Evolutionary conservation across 2,888 invertebrate genomes (phyloP), one percentile per base, ranked within the genome.

Genomic region (Xanthorhoe designata): DNA sequence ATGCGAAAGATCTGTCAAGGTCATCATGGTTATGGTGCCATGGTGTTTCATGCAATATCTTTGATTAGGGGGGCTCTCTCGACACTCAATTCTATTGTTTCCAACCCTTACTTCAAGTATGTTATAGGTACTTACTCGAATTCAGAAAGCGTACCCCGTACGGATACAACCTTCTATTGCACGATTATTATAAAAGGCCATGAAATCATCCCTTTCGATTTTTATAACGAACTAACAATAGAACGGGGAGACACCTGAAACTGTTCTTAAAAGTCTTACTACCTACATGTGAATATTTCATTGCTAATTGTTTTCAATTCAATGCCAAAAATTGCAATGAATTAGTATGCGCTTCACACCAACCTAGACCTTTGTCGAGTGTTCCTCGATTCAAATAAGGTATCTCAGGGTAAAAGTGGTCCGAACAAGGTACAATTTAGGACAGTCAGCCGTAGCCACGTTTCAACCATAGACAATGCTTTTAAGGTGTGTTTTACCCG

Each of bases 281-380:
- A 9, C 13, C 13, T 13, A 42, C 13, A 13, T 13, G 13, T 42
- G 2, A 42, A 42, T 42, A 42, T 42, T 42, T 4, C 13, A 42
- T 42, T 42, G 2, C 5, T 32, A 32, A 32, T 32, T 32, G 32
- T 7, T 42, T n/a, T n/a, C 13, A 45, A 52, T 49, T 2, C 6
- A 29, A 38, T 47, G 19, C 38, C 61, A 53, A 66, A 55, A 62
- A 68, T 61, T 47, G 17, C 47, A 47, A 70, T 61, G 63, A 51
- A 61, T 64, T 15, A 54, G 8, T 52, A 66, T 61, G 50, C 64
- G 32, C 32, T 63, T 19, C 65, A 60, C 75, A 71, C 69, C 67
- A 73, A 68, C 70, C 73, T 75, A 75, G 72, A 74, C 75, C 75
- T 72, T 70, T 63, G 66, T 42, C 24, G 49, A 51, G 63, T 52